Percentiles rank a stretch among this genome's conserved stretches.
phyloP scores from a whole-genome alignment of 2,888 invertebrate species.

The Dynastes hyllus region DNA sequence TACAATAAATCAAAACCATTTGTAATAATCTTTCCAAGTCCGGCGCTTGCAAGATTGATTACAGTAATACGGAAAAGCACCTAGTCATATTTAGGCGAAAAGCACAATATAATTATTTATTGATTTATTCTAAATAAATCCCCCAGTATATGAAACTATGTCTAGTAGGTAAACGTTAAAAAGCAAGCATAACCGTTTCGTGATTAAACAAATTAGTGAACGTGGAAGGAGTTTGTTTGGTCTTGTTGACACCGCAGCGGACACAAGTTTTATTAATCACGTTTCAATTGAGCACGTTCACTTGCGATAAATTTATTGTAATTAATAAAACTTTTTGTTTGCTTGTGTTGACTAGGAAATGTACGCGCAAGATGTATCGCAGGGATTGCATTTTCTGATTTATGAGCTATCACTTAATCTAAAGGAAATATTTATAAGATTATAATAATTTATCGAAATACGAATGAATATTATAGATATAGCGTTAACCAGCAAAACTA shows the following conservation, averaged over 20 bases:
- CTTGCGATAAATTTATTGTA: constrained; percentile 19
- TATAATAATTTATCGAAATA: constrained; percentile 22
- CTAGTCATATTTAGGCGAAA: no score
- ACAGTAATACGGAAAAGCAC: no score
- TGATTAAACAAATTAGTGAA: constrained; percentile 25
- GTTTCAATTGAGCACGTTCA: not conserved
- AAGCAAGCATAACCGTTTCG: not conserved
- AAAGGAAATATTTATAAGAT: constrained; percentile 19
- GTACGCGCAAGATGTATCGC: not conserved
- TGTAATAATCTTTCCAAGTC: no score
- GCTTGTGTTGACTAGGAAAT: constrained; percentile 14
- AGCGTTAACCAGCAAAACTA: not conserved
- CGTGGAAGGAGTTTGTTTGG: constrained; percentile 2
- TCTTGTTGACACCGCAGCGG: constrained; percentile 5
- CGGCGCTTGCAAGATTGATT: no score
- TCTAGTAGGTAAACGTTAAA: not conserved
- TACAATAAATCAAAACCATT: no score
- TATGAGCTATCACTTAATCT: not conserved
- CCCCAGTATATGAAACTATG: not conserved
- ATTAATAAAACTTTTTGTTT: constrained; percentile 31
- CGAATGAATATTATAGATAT: not conserved
- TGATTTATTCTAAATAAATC: not conserved
- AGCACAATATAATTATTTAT: not conserved
- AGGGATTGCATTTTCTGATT: constrained; percentile 19
- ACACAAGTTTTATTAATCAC: constrained; percentile 13